Base-by-base conservation (phyloP, 92 coral and sea anemone genomes). In the Palythoa heliodiscus region DNA sequence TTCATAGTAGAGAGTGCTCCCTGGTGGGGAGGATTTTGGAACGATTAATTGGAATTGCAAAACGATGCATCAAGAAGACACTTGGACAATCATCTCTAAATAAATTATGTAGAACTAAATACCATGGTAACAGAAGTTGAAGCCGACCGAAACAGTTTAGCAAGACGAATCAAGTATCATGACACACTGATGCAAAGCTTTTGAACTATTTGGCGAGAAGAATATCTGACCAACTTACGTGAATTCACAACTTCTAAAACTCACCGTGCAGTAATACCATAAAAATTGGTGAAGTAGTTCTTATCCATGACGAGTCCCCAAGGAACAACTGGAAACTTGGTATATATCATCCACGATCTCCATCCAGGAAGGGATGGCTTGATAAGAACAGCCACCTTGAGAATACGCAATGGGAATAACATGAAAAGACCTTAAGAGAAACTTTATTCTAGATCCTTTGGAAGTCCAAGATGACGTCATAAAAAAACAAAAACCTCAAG, bases 141-240 rank as follows among this genome's bases (percentile, higher is more conserved):
- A 12, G 55, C 55, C 55, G 55, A 52, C 55, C 55, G 91, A 75
- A 76, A 76, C 52, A 83, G 83, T 3, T 88, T 87, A 47, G 70
- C 68, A 8, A 83, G 47, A 71, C 35, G 79, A 71, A 69, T 75
- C 35, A 83, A 71, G 47, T 70, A 40, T 35, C 10, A 83, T n/a
- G 68, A 64, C 43, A 43, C 7, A 48, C 43, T 83, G 78, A 70
- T 69, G 40, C 86, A 70, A 47, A 5, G 20, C 37, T 83, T 83
- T 38, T 83, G 78, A 78, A 70, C 48, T 19, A n/a, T 19, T 8
- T 83, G 86, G 78, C 58, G 16, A 6, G 5, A 67, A 68, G 86
- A 83, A 68, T 83, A 83, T 11, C 43, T 68, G 63, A 83, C 86
- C 52, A 69, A 38, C 29, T 25, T 83, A 69, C 63, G 86, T 69